Evolutionary conservation across 2,113 vertebrate genomes (phyloP).

Genomic region (Rhodinocichla rosea): DNA sequence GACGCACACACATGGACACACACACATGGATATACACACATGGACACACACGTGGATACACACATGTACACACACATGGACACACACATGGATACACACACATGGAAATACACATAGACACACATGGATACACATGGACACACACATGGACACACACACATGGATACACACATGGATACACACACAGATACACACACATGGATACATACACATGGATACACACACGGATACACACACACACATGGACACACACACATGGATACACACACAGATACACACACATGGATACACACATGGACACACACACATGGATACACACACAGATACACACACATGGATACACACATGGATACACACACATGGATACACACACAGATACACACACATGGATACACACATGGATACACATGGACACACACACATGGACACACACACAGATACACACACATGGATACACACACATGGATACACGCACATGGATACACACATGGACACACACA

Average conservation of each 20-base stretch:
- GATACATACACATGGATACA: too few relatives aligned
- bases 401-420: too few relatives aligned
- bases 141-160: too few relatives aligned
- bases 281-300: too few relatives aligned
- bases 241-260: accelerated
- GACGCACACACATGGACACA: background rate
- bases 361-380: background rate
- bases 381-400: accelerated
- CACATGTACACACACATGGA: too few relatives aligned
- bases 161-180: too few relatives aligned
- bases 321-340: too few relatives aligned
- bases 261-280: background rate
- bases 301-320: background rate
- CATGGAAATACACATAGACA: background rate
- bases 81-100: background rate
- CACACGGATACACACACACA: background rate
- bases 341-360: too few relatives aligned
- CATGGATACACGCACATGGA: background rate
- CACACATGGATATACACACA: accelerated
- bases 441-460: accelerated
- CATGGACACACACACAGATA: background rate
- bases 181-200: too few relatives aligned
- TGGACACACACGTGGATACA: too few relatives aligned
- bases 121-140: background rate
- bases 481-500: background rate